Evolutionary conservation across 2,888 invertebrate species (phyloP).

Genomic region (Corbicula japonica): DNA sequence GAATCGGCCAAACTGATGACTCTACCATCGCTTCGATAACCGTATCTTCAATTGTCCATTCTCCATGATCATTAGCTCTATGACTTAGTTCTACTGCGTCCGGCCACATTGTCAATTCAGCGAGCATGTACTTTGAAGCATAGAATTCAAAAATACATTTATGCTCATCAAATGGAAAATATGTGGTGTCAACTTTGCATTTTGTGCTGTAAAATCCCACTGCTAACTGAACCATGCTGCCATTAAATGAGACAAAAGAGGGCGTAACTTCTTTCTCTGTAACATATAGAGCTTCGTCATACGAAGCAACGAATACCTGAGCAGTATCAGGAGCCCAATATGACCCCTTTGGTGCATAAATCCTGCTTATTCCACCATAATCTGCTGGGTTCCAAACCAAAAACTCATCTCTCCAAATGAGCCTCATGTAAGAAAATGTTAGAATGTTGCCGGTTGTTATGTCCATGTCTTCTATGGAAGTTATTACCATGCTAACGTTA

Average conservation of each 20-base stretch:
- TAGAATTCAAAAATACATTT: conserved; percentile 1
- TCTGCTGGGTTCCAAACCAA: conserved; percentile 4
- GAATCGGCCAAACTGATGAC: too few relatives aligned
- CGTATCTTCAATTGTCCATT: too few relatives aligned
- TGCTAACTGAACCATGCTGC: not conserved
- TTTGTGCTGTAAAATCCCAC: conserved; percentile 9
- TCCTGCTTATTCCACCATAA: not conserved
- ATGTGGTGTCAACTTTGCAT: conserved; percentile 15
- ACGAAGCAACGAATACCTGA: not conserved
- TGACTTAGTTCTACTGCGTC: too few relatives aligned
- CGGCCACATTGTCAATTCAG: too few relatives aligned
- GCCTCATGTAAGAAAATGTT: not conserved
- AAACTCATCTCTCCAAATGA: conserved; percentile 21
- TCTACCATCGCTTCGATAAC: too few relatives aligned
- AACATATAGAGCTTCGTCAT: not conserved
- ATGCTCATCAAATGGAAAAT: conserved; percentile 15
- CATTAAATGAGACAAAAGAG: not conserved
- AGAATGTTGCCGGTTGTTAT: conserved; percentile 5
- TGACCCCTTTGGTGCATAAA: not conserved
- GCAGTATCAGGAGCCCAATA: conserved; percentile 6
- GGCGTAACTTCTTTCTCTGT: conserved; percentile 9
- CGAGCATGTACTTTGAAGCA: too few relatives aligned
- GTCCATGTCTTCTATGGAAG: not conserved
- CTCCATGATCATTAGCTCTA: too few relatives aligned
- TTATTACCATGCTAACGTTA: not conserved